Evolutionary conservation across 64 coral and sea anemone species (phyloP), one percentile per base, ranked within the genome.

Genomic region (Dendrophyllia cribrosa): DNA sequence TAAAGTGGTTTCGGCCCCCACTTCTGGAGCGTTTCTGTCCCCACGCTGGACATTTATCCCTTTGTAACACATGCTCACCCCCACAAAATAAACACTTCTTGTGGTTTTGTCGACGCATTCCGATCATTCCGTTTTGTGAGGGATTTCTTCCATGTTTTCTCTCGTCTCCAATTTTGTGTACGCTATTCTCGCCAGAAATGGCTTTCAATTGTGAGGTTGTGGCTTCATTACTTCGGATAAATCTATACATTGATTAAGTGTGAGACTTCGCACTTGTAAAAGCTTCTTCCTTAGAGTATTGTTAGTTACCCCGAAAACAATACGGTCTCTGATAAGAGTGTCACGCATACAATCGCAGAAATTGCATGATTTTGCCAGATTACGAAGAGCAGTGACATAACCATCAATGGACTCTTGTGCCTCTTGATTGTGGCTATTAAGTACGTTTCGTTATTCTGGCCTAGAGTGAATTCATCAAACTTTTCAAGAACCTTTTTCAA

Each of bases 391-490:
- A 58, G 55, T 58, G 55, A 58, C 55, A 58, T 58, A 58, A 12
- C 6, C 55, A 12, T 58, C 55, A 58, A 58, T 58, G 55, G 55
- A 58, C 12, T 58, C 58, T 15, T 59, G 58, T 59, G 6, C 58
- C 15, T 82, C 88, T n/a, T 83, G 70, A 4, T 66, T 83, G 17
- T 78, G 13, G 69, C 78, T 89, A 58, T 86, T 95, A 22, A 90
- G 58, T 59, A 59, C 15, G 58, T 59, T 59, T 59, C 58, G 15
- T 59, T 59, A 59, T 58, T 84, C 22, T 94, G 87, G 6, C 76
- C 92, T n/a, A n/a, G n/a, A n/a, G n/a, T n/a, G n/a, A n/a, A n/a
- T n/a, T n/a, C n/a, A n/a, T n/a, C n/a, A n/a, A 80, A 93, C 22
- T 68, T 68, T n/a, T 68, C 62, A 8, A 65, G 62, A 65, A 65